A percentile compares a stretch with the other conserved stretches of the same genome.
phyloP scores from a whole-genome alignment of 1,140 invertebrate species.

The Drosophila ohnishii region DNA sequence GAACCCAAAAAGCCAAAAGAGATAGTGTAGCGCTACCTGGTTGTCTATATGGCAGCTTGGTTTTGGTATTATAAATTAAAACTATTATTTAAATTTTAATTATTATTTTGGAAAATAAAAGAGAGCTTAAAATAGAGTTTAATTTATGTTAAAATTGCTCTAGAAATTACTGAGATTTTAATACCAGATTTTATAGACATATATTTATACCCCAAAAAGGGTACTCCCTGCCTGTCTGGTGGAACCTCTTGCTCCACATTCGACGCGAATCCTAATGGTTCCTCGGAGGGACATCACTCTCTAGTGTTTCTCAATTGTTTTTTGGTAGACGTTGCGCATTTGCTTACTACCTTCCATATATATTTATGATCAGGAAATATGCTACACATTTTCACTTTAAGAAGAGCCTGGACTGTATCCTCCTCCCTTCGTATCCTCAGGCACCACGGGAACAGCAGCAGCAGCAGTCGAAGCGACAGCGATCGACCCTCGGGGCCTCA shows the following conservation, averaged over 20 bases:
- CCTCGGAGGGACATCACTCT: neutral
- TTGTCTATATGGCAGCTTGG: conserved; percentile 14
- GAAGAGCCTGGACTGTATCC: conserved; percentile 31
- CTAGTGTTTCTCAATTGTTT: conserved; percentile 16
- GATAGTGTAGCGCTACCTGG: conserved; percentile 39
- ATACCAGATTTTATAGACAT: neutral
- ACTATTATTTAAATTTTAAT: too few species aligned
- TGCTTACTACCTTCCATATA: conserved; percentile 35
- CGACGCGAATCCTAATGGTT: neutral
- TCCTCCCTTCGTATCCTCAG: neutral
- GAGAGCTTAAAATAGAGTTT: neutral
- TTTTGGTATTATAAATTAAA: neutral
- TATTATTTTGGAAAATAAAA: neutral
- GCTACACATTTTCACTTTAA: conserved; percentile 78
- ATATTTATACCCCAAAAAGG: neutral
- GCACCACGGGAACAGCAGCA: conserved; percentile 41
- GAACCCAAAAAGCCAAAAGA: conserved; percentile 51
- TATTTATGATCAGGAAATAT: conserved; percentile 52
- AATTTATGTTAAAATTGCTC: neutral
- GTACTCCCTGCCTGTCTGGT: neutral
- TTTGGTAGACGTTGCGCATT: conserved; percentile 39
- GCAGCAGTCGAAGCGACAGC: conserved; percentile 40
- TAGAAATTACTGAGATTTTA: rapidly evolving
- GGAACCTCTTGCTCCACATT: neutral
- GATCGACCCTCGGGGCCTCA: conserved; percentile 51